Base-by-base conservation (phyloP, 2,797 vertebrate genomes). In the Manis pentadactyla region DNA sequence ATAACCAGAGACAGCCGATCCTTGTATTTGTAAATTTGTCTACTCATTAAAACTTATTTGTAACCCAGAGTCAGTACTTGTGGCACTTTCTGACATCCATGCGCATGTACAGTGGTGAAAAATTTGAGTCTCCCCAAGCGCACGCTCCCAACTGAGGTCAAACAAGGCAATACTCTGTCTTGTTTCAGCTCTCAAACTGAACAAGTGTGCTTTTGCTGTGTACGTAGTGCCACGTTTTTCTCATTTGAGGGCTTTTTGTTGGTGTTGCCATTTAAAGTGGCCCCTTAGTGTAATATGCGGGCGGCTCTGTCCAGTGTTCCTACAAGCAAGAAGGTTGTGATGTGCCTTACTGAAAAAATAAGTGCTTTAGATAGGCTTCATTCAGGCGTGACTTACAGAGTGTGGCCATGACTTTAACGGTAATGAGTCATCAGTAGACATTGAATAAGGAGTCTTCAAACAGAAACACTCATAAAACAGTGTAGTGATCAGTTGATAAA, bases 381-480 rank as follows among this genome's bases (percentile, higher is more conserved):
- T 37, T 92, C n/a, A 10, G 29, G 51, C 23, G 4, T 88, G 64
- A 46, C 34, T 64, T 83, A 61, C 1, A 46, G 25, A 46, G 78
- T 17, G 34, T 37, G 91, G 55, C 57, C 8, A 0, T 63, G 39
- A 84, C 69, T 71, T 85, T 49, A 92, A 29, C 7, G 31, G 88
- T 88, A 81, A 39, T 66, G 31, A 77, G 10, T 86, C 79, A 77
- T 23, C 51, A 63, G 13, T 57, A 46, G 55, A 21, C 66, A 64
- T 51, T 59, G 42, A 83, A 1, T 73, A 61, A 68, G n/a, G 37
- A n/a, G 37, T 83, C 53, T 95, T 94, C 64, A 82, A 92, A 63
- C n/a, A 93, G 49, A 85, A 83, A 66, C 59, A 82, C 66, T 77
- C 11, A 21, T 81, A 64, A 89, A 78, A 68, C 77, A 93, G 25